Evolutionary conservation across 2,888 invertebrate species (phyloP).

Genomic region (Rhingia rostrata): DNA sequence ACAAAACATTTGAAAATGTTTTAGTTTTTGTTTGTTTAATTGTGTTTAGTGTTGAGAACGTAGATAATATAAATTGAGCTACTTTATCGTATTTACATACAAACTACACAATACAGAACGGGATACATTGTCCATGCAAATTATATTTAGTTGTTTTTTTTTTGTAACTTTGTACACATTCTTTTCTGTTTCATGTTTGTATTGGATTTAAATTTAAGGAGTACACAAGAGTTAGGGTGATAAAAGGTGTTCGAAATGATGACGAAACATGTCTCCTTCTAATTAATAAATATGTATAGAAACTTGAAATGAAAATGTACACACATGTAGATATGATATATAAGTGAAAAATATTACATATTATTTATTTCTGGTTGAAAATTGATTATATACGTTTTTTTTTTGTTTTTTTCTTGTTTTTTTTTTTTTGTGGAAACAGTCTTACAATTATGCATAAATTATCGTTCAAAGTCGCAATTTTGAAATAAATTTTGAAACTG

Average conservation of each 20-base stretch:
- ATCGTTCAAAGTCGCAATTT: slow-evolving; percentile 33
- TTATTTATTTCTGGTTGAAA: slow-evolving; percentile 17
- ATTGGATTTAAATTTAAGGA: slow-evolving; percentile 21
- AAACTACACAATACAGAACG: slow-evolving; percentile 27
- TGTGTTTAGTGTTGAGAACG: slow-evolving; percentile 34
- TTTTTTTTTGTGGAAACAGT: slow-evolving; percentile 51
- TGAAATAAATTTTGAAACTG: slow-evolving; percentile 28
- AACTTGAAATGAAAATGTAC: slow-evolving; percentile 34
- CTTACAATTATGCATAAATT: slow-evolving; percentile 62
- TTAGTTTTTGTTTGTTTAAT: slow-evolving; percentile 5
- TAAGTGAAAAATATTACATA: not conserved
- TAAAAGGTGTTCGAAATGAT: slow-evolving; percentile 16
- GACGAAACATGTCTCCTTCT: slow-evolving; percentile 5
- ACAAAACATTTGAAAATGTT: slow-evolving; percentile 16
- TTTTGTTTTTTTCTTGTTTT: not conserved
- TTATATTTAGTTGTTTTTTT: not conserved
- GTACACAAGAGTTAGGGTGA: slow-evolving; percentile 5
- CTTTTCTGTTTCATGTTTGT: slow-evolving; percentile 12
- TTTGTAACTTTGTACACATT: not conserved
- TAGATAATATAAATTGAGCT: slow-evolving; percentile 64
- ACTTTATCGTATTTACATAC: slow-evolving; percentile 55
- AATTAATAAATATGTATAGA: slow-evolving; percentile 33
- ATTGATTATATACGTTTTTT: slow-evolving; percentile 19
- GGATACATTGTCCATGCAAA: slow-evolving; percentile 27
- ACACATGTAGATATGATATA: slow-evolving; percentile 11